Evolutionary conservation across 64 coral and sea anemone genomes (phyloP).

Genomic region (Astreopora myriophthalma): DNA sequence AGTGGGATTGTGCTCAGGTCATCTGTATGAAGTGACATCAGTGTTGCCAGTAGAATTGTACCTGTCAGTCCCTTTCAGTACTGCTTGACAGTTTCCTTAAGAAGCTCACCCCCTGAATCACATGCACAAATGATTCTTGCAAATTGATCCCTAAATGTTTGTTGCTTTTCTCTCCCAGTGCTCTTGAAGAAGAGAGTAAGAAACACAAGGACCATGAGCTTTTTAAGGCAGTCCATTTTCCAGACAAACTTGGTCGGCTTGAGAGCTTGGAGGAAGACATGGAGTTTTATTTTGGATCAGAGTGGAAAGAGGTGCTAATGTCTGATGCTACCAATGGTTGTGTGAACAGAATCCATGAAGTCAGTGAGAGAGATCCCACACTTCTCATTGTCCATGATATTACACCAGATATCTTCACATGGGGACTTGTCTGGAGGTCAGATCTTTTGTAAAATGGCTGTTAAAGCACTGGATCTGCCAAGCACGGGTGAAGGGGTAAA

Average conservation of each 20-base stretch:
- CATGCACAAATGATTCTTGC: too few relatives aligned
- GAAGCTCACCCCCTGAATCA: too few relatives aligned
- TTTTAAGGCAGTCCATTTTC: constrained; percentile 84
- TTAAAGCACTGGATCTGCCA: constrained; percentile 82
- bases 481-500: constrained; percentile 82
- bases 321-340: constrained; percentile 82
- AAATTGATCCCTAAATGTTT: too few relatives aligned
- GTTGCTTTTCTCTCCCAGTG: constrained; percentile 48
- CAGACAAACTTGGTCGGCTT: constrained; percentile 75
- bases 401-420: constrained; percentile 93
- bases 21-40: too few relatives aligned
- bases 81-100: too few relatives aligned
- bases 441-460: constrained; percentile 84
- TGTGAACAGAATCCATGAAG: constrained; percentile 80
- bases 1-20: too few relatives aligned
- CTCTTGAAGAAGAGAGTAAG: constrained; percentile 87
- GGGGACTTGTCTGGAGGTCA: constrained; percentile 90
- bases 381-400: constrained; percentile 89
- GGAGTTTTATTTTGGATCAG: constrained; percentile 83
- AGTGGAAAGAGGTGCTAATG: constrained; percentile 75
- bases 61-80: too few relatives aligned
- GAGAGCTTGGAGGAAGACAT: constrained; percentile 76
- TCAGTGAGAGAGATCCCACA: constrained; percentile 72
- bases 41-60: too few relatives aligned
- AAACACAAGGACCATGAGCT: constrained; percentile 78